Percentiles rank a stretch among this genome's conserved stretches.
These are phyloP conservation scores for Sminthurinus aureus DNA, from an alignment of 2,888 invertebrate genomes.

Conservation along the genomic window DNA sequence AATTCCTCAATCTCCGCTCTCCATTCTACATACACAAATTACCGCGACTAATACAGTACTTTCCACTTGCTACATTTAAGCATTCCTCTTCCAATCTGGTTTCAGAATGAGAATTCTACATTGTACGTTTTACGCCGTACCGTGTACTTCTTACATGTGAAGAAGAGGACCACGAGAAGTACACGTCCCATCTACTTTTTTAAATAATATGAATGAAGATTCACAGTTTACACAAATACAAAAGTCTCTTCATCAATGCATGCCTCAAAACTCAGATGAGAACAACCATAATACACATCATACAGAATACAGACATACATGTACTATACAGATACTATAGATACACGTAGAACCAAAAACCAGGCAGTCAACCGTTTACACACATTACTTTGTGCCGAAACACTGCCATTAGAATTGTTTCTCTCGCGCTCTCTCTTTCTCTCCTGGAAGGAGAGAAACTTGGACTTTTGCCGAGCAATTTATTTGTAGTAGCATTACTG, in stretches of 20 bases:
- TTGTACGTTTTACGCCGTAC: neutral
- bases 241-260: neutral
- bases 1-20: no score
- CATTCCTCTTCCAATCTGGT: no score
- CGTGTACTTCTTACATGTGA: neutral
- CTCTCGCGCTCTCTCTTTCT: neutral
- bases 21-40: no score
- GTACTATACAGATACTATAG: no score
- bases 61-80: no score
- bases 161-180: neutral
- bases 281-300: no score
- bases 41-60: no score
- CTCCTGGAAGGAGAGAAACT: constrained; percentile 6
- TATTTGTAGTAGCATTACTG: neutral
- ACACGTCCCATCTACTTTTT: neutral
- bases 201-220: neutral
- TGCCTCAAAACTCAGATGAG: no score
- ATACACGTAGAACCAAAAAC: no score
- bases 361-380: neutral
- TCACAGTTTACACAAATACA: neutral
- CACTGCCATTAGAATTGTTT: neutral
- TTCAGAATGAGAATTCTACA: no score
- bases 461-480: constrained; percentile 20
- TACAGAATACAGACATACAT: no score
- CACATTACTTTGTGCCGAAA: neutral